Conservation (phyloP, 35 echinoderm and acorn worm species). For the Eucidaris tribuloides region DNA sequence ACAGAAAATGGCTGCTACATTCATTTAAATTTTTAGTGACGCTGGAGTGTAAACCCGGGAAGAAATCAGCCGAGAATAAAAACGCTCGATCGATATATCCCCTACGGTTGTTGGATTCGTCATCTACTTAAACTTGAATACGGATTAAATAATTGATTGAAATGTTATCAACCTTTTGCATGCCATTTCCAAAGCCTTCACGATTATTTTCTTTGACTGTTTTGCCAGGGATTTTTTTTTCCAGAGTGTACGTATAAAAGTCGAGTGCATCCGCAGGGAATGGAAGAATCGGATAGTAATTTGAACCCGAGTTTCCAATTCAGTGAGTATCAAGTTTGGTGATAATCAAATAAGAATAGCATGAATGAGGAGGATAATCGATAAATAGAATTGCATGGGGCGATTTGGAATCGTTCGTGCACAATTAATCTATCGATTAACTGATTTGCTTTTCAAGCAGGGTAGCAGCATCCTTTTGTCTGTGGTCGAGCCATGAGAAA, state of each 20-base stretch:
- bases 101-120: background rate
- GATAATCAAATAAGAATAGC: constrained; percentile 19
- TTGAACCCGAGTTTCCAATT: constrained; percentile 30
- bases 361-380: constrained; percentile 22
- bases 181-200: background rate
- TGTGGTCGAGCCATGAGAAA: no score
- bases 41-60: background rate
- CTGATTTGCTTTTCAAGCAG: constrained; percentile 14
- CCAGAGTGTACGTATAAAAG: no score
- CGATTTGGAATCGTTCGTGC: constrained; percentile 30
- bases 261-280: constrained; percentile 20
- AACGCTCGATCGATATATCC: constrained; percentile 2
- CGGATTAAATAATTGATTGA: constrained; percentile 34
- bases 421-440: constrained; percentile 39
- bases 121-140: constrained; percentile 27
- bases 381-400: constrained; percentile 32
- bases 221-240: no score
- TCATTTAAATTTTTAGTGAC: no score
- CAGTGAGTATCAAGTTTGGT: constrained; percentile 26
- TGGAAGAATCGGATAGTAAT: background rate
- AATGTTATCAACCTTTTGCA: constrained; percentile 4
- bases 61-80: constrained; percentile 9
- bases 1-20: no score
- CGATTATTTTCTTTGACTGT: background rate
- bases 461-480: no score